Base-by-base conservation (phyloP, 2,888 invertebrate species). In the Nymphalis c-album region DNA sequence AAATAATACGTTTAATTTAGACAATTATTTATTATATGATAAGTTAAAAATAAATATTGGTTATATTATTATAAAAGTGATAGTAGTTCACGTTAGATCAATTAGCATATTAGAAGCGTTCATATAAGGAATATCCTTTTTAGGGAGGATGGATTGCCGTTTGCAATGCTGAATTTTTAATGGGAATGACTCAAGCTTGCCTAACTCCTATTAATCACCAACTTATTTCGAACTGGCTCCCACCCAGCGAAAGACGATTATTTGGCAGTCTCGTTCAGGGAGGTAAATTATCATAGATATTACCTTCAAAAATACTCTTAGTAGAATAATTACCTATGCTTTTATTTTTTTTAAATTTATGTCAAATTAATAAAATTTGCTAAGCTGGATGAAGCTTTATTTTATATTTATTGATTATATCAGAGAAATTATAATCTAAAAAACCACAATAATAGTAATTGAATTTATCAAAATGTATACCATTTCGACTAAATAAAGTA, bases 131-230 rank as follows among this genome's bases (percentile, higher is more conserved):
- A 40, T 57, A 18, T 10, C 57, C 50, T 51, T 79, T 77, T 1
- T 77, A 91, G 91, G 91, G 90, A 17, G 89, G 93, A 17, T 94
- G 94, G 86, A 85, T 91, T 46, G 94, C 94, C 0, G 93, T 95
- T 0, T 94, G 95, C 78, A 92, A 92, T 18, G 84, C 89, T 0
- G 83, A 86, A 63, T 77, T 91, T 55, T 75, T 90, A 55, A 80
- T 91, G 81, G 91, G 91, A 0, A 86, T 86, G 82, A 79, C 83
- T 0, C 91, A 91, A 48, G 93, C 94, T 1, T 87, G 85, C 18
- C 74, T 87, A 22, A 77, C 81, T 17, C 83, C 87, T 0, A 77
- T 84, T 1, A 87, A 86, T 63, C 84, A 83, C 45, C 74, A 78
- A 0, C 76, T 91, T 40, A 58, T 88, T 0, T 77, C 81, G 0